Evolutionary conservation across 2,888 invertebrate genomes (phyloP).

Genomic region (Pediacus dermestoides): DNA sequence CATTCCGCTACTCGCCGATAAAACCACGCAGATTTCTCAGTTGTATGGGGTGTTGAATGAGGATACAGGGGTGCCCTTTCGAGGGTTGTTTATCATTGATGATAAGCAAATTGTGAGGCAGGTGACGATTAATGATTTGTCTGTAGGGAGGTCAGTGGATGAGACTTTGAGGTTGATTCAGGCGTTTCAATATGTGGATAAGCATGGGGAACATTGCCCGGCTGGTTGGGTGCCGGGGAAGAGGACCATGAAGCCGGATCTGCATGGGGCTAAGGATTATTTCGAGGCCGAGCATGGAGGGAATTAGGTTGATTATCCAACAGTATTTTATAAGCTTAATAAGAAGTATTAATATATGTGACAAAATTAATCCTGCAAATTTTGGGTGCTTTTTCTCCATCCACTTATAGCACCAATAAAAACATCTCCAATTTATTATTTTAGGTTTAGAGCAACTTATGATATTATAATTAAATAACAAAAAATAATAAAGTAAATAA

Average conservation of each 20-base stretch:
- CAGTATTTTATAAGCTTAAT: too few species aligned
- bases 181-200: slow-evolving; percentile 95
- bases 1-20: slow-evolving; percentile 93
- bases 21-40: slow-evolving; percentile 77
- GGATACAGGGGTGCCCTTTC: slow-evolving; percentile 87
- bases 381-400: too few species aligned
- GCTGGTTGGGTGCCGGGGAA: slow-evolving; percentile 92
- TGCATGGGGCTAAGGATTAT: slow-evolving; percentile 79
- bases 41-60: slow-evolving; percentile 90
- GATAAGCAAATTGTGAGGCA: slow-evolving; percentile 79
- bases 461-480: too few species aligned
- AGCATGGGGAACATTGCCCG: slow-evolving; percentile 91
- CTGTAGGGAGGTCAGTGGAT: slow-evolving; percentile 88
- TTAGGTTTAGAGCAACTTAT: too few species aligned
- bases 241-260: slow-evolving; percentile 89
- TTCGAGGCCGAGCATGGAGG: slow-evolving; percentile 33
- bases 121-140: slow-evolving; percentile 94
- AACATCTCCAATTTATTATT: too few species aligned
- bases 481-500: too few species aligned
- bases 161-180: slow-evolving; percentile 93
- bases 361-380: too few species aligned
- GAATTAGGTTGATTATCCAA: too few species aligned
- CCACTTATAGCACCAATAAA: too few species aligned
- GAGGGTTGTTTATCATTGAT: slow-evolving; percentile 95
- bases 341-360: too few species aligned